Evolutionary conservation across 2,797 vertebrate species (phyloP), one percentile per base, ranked within the genome.

Genomic region (Hoplostethus atlanticus): DNA sequence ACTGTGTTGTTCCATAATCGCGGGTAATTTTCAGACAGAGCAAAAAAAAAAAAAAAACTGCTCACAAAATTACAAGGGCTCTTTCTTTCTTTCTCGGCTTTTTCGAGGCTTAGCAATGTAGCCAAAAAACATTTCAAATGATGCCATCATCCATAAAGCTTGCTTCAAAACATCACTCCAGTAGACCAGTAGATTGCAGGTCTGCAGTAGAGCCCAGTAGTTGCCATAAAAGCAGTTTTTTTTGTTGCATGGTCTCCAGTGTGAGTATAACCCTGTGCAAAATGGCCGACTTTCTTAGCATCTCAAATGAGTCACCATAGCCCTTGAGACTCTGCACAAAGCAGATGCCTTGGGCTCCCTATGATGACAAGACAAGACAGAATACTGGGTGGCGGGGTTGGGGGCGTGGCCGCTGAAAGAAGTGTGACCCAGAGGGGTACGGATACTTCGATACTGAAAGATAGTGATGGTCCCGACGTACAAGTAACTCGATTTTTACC

Each of bases 211-310:
- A 65, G 25, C 31, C 60, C 34, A 53, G 48, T 48, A 34, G 69
- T 74, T 79, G 65, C 68, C 65, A 76, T 80, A 68, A 68, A 68
- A 83, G 68, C 59, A 58, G 15, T 44, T 64, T 64, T 1, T 21
- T 21, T 1, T 21, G 30, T 1, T 21, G 30, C 17, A 46, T 40
- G 6, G 48, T 44, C 15, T 71, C 13, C 6, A 25, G 52, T 58
- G 51, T 50, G 50, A 62, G 55, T 38, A 38, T 62, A 63, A 59
- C 13, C 28, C n/a, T 10, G 13, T n/a, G 61, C 21, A 54, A 54
- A 50, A 17, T 50, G 47, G 5, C 47, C n/a, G 47, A 17, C 47
- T 50, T 50, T 50, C 11, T 44, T 15, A 51, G n/a, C 9, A 48
- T 11, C n/a, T 60, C 11, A 21, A 34, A 51, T 67, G 7, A 56